Percentiles rank a stretch among this genome's conserved stretches.
These are phyloP conservation scores for Zaprionus kolodkinae DNA, from an alignment of 1,140 invertebrate genomes.

Conservation along the genomic window DNA sequence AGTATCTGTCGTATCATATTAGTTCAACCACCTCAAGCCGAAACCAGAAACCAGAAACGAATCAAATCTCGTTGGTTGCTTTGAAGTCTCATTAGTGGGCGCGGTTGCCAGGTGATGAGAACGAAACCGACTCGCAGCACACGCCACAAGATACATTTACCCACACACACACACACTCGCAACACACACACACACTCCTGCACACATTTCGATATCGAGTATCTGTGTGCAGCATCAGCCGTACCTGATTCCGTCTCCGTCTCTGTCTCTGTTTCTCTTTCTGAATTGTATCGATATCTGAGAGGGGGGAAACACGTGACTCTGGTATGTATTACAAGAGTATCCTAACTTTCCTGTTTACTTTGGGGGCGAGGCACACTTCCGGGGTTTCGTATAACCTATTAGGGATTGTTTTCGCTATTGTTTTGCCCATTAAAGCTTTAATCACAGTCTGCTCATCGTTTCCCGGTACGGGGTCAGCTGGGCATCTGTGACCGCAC, in stretches of 20 bases:
- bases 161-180: neutral
- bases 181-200: neutral
- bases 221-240: neutral
- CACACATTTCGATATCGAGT: neutral
- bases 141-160: slow-evolving; percentile 10
- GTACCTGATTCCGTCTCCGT: too few species aligned
- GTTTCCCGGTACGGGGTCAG: neutral
- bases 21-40: slow-evolving; percentile 39
- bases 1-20: slow-evolving; percentile 43
- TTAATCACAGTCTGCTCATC: slow-evolving; percentile 8
- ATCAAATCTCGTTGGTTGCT: slow-evolving; percentile 62
- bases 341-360: slow-evolving; percentile 52
- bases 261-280: neutral
- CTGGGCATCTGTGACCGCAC: slow-evolving; percentile 21
- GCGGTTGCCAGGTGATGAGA: slow-evolving; percentile 74
- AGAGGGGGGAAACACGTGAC: slow-evolving; percentile 46
- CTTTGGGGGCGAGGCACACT: slow-evolving; percentile 8
- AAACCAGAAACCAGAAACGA: slow-evolving; percentile 63
- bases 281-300: slow-evolving; percentile 40
- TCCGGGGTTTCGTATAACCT: slow-evolving; percentile 41
- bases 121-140: slow-evolving; percentile 9
- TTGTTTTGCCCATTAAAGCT: slow-evolving; percentile 40
- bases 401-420: slow-evolving; percentile 40
- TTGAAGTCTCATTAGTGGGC: slow-evolving; percentile 76
- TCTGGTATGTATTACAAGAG: slow-evolving; percentile 35